phyloP scores from a whole-genome alignment of 2,113 vertebrate species.

The Labrus mixtus region DNA sequence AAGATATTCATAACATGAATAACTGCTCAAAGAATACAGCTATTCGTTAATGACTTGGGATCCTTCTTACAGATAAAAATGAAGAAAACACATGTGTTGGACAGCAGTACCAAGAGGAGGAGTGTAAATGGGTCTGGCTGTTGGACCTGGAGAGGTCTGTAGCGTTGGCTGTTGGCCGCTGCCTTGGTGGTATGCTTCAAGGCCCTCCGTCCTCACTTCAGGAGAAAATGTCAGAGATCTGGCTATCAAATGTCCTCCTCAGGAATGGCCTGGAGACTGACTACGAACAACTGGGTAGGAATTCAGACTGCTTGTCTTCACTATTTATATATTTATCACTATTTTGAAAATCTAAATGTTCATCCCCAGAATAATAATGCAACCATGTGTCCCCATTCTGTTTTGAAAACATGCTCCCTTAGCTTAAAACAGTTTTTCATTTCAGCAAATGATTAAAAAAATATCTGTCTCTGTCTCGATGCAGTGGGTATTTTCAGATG shows the following conservation, averaged over 20 bases:
- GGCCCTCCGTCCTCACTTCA: conserved; percentile 78
- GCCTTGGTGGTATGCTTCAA: conserved; percentile 86
- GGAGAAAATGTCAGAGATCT: conserved; percentile 82
- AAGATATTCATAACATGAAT: no score
- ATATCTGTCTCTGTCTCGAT: not conserved
- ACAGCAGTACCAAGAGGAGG: conserved; percentile 57
- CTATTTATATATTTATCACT: conserved; percentile 19
- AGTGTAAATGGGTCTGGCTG: conserved; percentile 83
- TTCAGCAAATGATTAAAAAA: no score
- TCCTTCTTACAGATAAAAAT: conserved; percentile 66
- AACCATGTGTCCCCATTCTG: not conserved
- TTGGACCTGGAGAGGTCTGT: conserved; percentile 85
- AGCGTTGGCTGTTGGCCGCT: conserved; percentile 83
- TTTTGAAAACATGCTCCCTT: no score
- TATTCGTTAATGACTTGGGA: not conserved
- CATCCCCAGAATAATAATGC: conserved; percentile 1
- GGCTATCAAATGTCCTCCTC: conserved; percentile 84
- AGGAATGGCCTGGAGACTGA: conserved; percentile 87
- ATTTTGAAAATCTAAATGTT: not conserved
- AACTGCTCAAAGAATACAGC: no score
- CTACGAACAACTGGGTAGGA: conserved; percentile 84
- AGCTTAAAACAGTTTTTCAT: no score
- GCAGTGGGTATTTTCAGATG: not conserved
- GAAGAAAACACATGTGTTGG: conserved; percentile 54
- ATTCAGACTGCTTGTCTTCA: conserved; percentile 1